Conservation (phyloP, 2,797 vertebrate species). For the Adelosebastes latens region DNA sequence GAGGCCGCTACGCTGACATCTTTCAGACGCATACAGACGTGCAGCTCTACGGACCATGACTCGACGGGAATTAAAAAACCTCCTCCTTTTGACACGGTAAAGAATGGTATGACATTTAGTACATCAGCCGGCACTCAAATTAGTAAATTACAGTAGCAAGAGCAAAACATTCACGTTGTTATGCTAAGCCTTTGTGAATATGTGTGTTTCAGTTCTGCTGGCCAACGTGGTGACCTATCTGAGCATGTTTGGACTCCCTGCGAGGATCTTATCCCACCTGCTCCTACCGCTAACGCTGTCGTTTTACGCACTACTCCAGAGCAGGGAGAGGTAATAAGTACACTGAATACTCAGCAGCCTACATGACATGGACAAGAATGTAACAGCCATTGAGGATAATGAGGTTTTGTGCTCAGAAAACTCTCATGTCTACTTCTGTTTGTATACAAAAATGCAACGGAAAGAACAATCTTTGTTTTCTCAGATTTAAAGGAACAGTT, state of each 20-base stretch:
- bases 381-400: background rate
- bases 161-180: background rate
- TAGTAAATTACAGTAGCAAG: background rate
- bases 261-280: constrained; percentile 52
- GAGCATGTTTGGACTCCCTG: constrained; percentile 50
- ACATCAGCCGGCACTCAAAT: background rate
- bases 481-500: background rate
- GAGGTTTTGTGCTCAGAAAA: background rate
- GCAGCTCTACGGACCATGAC: background rate
- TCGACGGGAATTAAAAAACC: background rate
- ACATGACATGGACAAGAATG: background rate
- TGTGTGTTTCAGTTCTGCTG: constrained; percentile 66
- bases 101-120: constrained; percentile 56
- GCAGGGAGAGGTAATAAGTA: constrained; percentile 59
- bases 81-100: constrained; percentile 31
- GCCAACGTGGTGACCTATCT: constrained; percentile 48
- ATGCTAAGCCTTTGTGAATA: background rate
- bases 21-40: background rate
- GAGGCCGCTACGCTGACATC: background rate
- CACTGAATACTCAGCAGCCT: background rate
- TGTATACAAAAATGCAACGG: background rate
- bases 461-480: background rate
- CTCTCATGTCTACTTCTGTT: background rate
- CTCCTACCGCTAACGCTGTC: constrained; percentile 62
- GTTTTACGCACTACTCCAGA: constrained; percentile 38